These are phyloP conservation scores for Isaurus tuberculatus DNA, from an alignment of 92 coral and sea anemone species.

Conservation along the genomic window DNA sequence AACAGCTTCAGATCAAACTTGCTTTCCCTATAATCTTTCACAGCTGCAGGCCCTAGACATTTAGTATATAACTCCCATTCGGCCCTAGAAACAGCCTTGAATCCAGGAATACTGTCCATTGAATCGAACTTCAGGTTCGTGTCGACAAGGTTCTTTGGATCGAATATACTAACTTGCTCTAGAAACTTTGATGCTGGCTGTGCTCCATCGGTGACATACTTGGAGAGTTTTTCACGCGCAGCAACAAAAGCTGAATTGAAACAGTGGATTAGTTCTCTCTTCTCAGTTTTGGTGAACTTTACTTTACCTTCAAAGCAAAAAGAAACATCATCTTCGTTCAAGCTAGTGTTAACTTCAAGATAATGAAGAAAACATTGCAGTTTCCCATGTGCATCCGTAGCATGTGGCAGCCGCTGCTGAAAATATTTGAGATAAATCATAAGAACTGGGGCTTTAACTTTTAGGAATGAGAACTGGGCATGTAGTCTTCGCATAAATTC, in stretches of 20 bases:
- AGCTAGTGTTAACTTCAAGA: no score
- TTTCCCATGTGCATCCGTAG: neutral
- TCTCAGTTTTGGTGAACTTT: no score
- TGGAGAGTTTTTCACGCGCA: conserved; percentile 20
- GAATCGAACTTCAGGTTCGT: conserved; percentile 18
- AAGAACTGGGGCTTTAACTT: neutral
- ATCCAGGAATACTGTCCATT: conserved; percentile 63
- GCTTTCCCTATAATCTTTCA: conserved; percentile 46
- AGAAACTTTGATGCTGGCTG: conserved; percentile 43
- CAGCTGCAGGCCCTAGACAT: conserved; percentile 52
- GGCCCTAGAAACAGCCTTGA: conserved; percentile 59
- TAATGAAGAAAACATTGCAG: neutral
- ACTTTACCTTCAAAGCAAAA: no score
- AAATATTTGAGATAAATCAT: neutral
- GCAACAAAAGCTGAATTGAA: conserved; percentile 24
- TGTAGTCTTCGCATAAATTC: neutral
- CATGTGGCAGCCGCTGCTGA: neutral
- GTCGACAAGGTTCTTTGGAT: neutral
- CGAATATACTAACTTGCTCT: conserved; percentile 1
- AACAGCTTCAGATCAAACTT: conserved; percentile 43
- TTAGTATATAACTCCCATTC: conserved; percentile 53
- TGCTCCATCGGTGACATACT: conserved; percentile 30
- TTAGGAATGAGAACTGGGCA: neutral
- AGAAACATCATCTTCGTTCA: no score
- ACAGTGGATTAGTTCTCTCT: no score